Evolutionary conservation across 2,797 vertebrate genomes (phyloP).

Genomic region (Novumbra hubbsi): DNA sequence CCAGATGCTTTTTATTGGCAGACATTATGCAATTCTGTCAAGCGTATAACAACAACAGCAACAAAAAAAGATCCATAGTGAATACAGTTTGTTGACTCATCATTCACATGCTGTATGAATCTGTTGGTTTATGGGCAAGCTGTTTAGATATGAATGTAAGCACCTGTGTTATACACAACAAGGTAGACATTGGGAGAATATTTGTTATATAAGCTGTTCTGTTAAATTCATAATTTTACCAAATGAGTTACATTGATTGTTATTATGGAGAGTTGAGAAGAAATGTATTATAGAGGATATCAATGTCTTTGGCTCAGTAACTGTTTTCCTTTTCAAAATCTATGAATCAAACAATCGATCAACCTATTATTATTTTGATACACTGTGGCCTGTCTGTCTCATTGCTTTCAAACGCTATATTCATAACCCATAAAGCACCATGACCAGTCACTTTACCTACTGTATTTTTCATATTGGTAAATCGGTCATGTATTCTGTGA

Average conservation of each 20-base stretch:
- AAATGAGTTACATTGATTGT: slow-evolving; percentile 63
- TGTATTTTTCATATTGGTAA: slow-evolving; percentile 47
- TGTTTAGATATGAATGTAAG: slow-evolving; percentile 71
- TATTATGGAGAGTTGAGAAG: slow-evolving; percentile 51
- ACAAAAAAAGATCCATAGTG: slow-evolving; percentile 48
- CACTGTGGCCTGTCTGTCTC: slow-evolving; percentile 60
- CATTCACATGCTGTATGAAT: slow-evolving; percentile 49
- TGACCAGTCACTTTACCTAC: slow-evolving; percentile 65
- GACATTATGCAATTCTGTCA: slow-evolving; percentile 73
- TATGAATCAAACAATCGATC: slow-evolving; percentile 34
- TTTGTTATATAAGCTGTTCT: slow-evolving; percentile 54
- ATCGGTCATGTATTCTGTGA: slow-evolving; percentile 52
- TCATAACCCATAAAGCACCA: slow-evolving; percentile 62
- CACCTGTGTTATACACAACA: slow-evolving; percentile 58
- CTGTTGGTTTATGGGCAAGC: slow-evolving; percentile 59
- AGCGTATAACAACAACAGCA: slow-evolving; percentile 56
- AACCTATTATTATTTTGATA: slow-evolving; percentile 57
- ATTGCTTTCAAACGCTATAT: slow-evolving; percentile 68
- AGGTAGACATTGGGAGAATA: slow-evolving; percentile 56
- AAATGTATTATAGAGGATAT: slow-evolving; percentile 66
- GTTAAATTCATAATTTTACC: slow-evolving; percentile 65
- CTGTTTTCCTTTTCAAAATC: slow-evolving; percentile 75
- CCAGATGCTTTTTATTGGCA: slow-evolving; percentile 69
- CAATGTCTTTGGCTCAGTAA: slow-evolving; percentile 78
- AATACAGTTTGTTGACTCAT: slow-evolving; percentile 47